A percentile compares a stretch with the other conserved stretches of the same genome.
phyloP scores from a whole-genome alignment of 64 coral and sea anemone genomes.

The Astreopora myriophthalma region DNA sequence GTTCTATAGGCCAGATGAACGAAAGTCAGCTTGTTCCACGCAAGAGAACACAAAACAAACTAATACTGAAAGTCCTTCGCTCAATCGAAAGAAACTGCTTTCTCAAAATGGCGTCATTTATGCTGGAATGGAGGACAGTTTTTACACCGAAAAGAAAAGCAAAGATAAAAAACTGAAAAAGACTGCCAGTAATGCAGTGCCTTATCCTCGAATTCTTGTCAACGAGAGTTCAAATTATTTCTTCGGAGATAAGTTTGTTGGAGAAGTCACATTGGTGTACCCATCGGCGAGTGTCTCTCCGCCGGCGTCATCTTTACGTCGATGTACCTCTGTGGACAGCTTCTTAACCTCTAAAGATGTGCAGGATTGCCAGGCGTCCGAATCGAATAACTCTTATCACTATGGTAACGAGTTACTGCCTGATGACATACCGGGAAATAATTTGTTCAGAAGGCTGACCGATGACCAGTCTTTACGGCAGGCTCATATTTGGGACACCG shows the following conservation, averaged over 20 bases:
- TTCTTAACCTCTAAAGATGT: conserved; percentile 15
- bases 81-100: neutral
- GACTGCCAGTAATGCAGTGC: neutral
- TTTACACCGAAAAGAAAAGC: conserved; percentile 17
- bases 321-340: conserved; percentile 12
- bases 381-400: neutral
- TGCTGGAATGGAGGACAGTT: conserved; percentile 9
- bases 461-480: neutral
- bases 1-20: neutral
- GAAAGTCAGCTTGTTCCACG: neutral
- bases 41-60: neutral
- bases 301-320: neutral
- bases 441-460: neutral
- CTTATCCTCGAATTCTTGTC: neutral
- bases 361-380: neutral
- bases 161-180: conserved; percentile 9
- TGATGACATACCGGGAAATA: neutral
- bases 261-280: conserved; percentile 13
- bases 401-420: neutral
- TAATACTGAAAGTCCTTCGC: neutral
- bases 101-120: neutral
- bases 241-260: neutral
- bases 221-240: conserved; percentile 23
- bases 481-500: neutral
- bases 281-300: neutral